Evolutionary conservation across 2,113 vertebrate genomes (phyloP).

Genomic region (Lipotes vexillifer): DNA sequence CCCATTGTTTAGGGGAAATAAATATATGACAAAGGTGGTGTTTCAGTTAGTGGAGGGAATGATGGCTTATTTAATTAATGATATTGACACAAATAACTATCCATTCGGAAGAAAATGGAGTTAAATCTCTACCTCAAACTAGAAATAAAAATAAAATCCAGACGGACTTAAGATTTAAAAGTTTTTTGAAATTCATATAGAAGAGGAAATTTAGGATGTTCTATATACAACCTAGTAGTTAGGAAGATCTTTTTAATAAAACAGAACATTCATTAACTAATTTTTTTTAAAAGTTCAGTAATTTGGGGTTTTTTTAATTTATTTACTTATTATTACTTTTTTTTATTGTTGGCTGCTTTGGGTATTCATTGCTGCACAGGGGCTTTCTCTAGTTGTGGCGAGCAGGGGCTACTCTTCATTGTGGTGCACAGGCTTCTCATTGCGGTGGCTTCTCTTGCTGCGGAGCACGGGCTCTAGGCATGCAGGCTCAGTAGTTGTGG

Average conservation of each 20-base stretch:
- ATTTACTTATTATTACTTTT: too few relatives aligned
- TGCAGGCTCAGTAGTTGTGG: too few relatives aligned
- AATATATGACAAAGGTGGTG: not conserved
- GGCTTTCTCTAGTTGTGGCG: too few relatives aligned
- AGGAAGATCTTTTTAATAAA: not conserved
- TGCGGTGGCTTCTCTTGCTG: too few relatives aligned
- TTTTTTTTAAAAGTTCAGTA: too few relatives aligned
- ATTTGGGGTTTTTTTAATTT: too few relatives aligned
- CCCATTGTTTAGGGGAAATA: not conserved
- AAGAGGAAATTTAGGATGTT: not conserved
- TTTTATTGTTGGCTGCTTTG: too few relatives aligned
- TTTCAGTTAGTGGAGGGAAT: not conserved
- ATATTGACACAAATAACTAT: not conserved
- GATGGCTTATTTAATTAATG: not conserved
- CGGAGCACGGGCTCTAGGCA: too few relatives aligned
- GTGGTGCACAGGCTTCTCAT: too few relatives aligned
- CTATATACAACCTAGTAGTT: not conserved
- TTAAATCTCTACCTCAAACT: not conserved
- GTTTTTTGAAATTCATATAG: not conserved
- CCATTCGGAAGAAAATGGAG: not conserved
- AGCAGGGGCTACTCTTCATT: too few relatives aligned
- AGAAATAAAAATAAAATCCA: slow-evolving; percentile 31
- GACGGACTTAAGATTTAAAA: not conserved
- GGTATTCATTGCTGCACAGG: too few relatives aligned
- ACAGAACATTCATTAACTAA: not conserved